Base-by-base conservation (phyloP, 2,888 invertebrate genomes). In the Clostera curtula region DNA sequence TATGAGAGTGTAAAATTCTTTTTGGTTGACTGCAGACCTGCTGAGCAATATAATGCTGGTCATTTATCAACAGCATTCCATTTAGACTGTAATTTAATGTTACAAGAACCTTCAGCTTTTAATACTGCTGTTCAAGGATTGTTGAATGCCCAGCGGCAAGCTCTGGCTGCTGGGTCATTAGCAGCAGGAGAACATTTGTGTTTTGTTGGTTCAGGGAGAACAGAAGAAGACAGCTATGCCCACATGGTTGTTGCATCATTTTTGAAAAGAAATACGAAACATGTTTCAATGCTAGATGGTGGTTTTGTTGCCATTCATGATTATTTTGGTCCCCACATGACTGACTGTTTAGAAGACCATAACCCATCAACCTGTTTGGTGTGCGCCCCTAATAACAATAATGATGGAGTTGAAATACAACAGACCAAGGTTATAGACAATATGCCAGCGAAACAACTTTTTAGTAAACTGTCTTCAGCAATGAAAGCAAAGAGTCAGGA, bases 171-270 rank as follows among this genome's bases (percentile, higher is more conserved):
- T 25, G 93, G 95, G 27, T 96, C 96, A 0, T 87, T 90, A 79
- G 92, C 95, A 49, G 91, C 94, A 48, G 91, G 96, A 41, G 91
- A 95, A 64, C 95, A 95, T 67, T 87, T 98, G 39, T 95, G 95
- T 55, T 95, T 95, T 66, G 89, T 98, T 62, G 98, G 98, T 19
- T 96, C 96, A 36, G 98, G 98, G 1, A 87, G 95, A 24, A 90
- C 93, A 47, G 96, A 97, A 59, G 95, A 96, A 76, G 97, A 98
- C 69, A 94, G 94, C 51, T 97, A 96, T 64, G 96, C 97, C 9
- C 93, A 97, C 65, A 99, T 99, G 98, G 97, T 98, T 12, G 95
- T 99, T 8, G 96, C 98, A 4, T 95, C 96, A 30, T 98, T 99
- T 71, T 85, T 99, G 23, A 97, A 98, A 73, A 93, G 94, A 64